phyloP scores from a whole-genome alignment of 2,797 vertebrate species.

The Oreochromis mossambicus region DNA sequence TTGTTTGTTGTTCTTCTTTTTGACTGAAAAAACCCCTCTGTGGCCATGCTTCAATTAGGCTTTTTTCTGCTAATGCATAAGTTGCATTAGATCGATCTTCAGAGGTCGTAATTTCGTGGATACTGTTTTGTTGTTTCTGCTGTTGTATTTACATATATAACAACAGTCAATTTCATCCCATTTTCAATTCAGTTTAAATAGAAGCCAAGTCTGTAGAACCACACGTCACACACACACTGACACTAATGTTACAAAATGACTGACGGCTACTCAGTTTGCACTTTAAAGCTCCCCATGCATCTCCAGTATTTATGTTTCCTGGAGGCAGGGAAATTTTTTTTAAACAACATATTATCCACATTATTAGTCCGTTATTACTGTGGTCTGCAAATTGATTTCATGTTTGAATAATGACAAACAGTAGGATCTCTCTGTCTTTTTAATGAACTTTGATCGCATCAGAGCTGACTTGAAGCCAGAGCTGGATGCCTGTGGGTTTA shows the following conservation, averaged over 20 bases:
- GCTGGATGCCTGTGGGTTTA: background rate
- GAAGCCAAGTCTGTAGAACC: background rate
- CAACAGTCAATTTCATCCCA: background rate
- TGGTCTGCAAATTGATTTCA: background rate
- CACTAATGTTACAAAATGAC: background rate
- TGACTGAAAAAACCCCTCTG: background rate
- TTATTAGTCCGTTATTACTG: background rate
- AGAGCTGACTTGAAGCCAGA: background rate
- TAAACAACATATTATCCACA: background rate
- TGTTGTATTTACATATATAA: background rate
- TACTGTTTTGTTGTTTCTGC: background rate
- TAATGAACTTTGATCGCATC: background rate
- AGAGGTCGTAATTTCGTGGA: background rate
- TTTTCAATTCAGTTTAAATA: background rate
- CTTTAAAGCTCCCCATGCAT: background rate
- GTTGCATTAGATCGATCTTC: background rate
- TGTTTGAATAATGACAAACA: background rate
- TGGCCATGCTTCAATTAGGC: background rate
- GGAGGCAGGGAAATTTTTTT: background rate
- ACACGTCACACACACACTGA: background rate
- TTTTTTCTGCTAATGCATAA: background rate
- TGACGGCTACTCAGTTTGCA: background rate
- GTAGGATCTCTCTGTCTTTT: background rate
- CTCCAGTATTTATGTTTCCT: background rate
- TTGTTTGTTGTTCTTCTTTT: background rate